Conservation (phyloP, 2,113 vertebrate genomes). For the Trinectes maculatus region DNA sequence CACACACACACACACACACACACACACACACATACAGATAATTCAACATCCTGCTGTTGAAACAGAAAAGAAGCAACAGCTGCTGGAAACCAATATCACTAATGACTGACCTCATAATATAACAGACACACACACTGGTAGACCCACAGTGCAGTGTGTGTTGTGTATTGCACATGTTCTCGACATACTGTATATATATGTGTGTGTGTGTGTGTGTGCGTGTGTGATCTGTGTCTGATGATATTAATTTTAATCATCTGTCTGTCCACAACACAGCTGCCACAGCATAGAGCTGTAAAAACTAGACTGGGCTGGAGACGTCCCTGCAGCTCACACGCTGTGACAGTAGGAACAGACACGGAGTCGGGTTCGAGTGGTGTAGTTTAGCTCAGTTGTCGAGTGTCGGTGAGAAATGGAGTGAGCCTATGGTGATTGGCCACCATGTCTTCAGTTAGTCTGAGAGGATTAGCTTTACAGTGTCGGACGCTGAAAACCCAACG, state of each 20-base stretch:
- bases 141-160: conserved; percentile 50
- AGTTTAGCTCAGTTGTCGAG: too few species aligned
- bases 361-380: too few species aligned
- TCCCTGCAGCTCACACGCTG: too few species aligned
- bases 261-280: conserved; percentile 64
- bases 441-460: too few species aligned
- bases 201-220: conserved; percentile 38
- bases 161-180: conserved; percentile 28
- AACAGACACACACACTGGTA: conserved; percentile 36
- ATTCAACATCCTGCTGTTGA: conserved; percentile 54
- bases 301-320: conserved; percentile 39
- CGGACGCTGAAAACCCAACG: too few species aligned
- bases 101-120: conserved; percentile 65
- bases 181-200: conserved; percentile 2
- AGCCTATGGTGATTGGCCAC: too few species aligned
- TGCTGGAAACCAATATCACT: conserved; percentile 74
- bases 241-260: conserved; percentile 74
- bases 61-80: conserved; percentile 56
- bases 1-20: conserved; percentile 23
- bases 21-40: conserved; percentile 26
- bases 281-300: conserved; percentile 17
- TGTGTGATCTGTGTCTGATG: conserved; percentile 50
- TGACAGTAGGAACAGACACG: too few species aligned
- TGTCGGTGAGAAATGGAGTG: too few species aligned
- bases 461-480: too few species aligned